phyloP scores from a whole-genome alignment of 2,113 vertebrate species.

The Nestor notabilis region DNA sequence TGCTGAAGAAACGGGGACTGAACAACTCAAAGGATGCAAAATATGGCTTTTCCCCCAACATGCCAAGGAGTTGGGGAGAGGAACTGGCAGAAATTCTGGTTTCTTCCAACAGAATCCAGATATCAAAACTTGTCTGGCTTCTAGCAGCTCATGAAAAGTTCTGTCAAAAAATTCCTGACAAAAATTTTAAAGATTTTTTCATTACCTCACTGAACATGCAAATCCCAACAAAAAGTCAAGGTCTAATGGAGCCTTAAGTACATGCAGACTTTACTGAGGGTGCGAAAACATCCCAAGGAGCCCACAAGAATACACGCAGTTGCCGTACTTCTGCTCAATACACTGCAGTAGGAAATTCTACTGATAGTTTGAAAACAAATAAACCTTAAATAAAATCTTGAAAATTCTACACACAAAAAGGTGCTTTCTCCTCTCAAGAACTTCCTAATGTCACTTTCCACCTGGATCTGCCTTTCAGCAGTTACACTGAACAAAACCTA shows the following conservation, averaged over 20 bases:
- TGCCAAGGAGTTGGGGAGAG: conserved; percentile 13
- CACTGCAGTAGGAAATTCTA: background rate
- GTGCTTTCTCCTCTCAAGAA: background rate
- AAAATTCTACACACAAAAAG: background rate
- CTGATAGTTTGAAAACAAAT: background rate
- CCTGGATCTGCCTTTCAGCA: background rate
- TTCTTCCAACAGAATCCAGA: conserved; percentile 35
- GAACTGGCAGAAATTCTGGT: conserved; percentile 30
- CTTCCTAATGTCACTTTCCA: background rate
- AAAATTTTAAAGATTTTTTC: background rate
- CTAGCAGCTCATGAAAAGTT: background rate
- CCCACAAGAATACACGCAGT: background rate
- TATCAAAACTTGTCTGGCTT: conserved; percentile 2
- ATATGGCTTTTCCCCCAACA: no score
- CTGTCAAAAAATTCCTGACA: background rate
- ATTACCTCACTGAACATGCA: background rate
- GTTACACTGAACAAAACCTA: background rate
- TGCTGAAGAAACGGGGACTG: background rate
- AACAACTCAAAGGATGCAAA: background rate
- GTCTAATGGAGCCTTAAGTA: background rate
- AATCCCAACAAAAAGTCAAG: background rate
- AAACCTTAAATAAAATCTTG: background rate
- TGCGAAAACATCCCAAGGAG: background rate
- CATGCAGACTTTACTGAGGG: background rate
- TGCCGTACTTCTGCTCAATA: background rate